Conservation (phyloP, 2,113 vertebrate species). For the Merops nubicus region DNA sequence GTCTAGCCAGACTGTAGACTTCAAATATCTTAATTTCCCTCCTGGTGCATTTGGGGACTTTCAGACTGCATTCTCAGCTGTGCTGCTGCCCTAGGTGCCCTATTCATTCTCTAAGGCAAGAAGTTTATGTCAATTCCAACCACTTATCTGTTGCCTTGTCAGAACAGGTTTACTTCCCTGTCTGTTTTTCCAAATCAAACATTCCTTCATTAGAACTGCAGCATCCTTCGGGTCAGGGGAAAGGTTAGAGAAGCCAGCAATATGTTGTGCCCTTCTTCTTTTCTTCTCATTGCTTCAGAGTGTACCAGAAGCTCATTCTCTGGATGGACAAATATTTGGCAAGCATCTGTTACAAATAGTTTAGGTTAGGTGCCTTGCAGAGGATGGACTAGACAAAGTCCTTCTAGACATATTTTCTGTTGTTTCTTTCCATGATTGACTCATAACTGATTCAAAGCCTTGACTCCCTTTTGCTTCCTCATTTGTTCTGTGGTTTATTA, state of each 20-base stretch:
- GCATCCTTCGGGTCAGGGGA: not conserved
- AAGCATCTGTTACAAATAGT: not conserved
- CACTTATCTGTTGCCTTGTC: not conserved
- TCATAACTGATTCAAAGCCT: not conserved
- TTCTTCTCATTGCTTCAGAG: not conserved
- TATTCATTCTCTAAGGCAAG: not conserved
- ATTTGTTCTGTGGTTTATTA: not conserved
- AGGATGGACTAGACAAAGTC: not conserved
- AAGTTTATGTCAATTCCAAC: not conserved
- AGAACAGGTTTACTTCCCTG: not conserved
- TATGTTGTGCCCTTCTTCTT: not conserved
- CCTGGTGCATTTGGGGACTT: not conserved
- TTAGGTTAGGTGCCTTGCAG: not conserved
- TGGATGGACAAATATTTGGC: not conserved
- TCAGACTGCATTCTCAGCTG: not conserved
- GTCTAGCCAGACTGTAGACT: not conserved
- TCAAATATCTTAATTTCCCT: not conserved
- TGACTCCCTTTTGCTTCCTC: not conserved
- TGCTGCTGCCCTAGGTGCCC: not conserved
- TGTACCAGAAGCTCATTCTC: not conserved
- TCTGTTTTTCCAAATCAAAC: not conserved
- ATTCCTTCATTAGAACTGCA: not conserved
- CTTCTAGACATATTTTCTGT: not conserved
- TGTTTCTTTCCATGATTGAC: not conserved
- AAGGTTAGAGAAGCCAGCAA: not conserved